Evolutionary conservation across 2,797 vertebrate species (phyloP).

Genomic region (Lerista edwardsae): DNA sequence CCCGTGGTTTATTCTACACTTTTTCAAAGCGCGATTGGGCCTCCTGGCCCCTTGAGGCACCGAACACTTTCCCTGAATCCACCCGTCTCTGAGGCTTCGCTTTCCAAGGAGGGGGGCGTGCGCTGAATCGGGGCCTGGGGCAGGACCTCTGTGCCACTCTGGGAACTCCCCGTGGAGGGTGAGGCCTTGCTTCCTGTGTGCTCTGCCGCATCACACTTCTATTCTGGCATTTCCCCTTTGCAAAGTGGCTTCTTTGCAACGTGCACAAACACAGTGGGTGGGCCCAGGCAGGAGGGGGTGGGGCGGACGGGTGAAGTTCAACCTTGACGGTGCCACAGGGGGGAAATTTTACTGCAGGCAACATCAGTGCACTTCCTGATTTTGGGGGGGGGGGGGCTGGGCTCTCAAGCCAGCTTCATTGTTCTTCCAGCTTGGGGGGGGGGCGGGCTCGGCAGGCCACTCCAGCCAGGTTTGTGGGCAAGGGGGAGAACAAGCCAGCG

Average conservation of each 20-base stretch:
- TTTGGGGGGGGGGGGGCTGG: too few relatives aligned
- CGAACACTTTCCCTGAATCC: too few relatives aligned
- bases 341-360: not conserved
- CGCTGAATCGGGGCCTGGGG: too few relatives aligned
- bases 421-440: too few relatives aligned
- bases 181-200: fast-evolving
- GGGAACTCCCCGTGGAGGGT: not conserved
- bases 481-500: too few relatives aligned
- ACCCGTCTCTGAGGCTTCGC: too few relatives aligned
- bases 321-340: not conserved
- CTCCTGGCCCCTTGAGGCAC: too few relatives aligned
- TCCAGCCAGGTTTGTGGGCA: not conserved
- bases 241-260: not conserved
- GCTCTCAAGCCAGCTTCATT: not conserved
- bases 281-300: not conserved
- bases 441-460: too few relatives aligned
- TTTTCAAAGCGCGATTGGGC: too few relatives aligned
- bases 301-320: fast-evolving
- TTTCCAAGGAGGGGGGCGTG: too few relatives aligned
- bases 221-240: slow-evolving; percentile 60
- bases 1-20: too few relatives aligned
- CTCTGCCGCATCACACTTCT: slow-evolving; percentile 39
- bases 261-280: not conserved
- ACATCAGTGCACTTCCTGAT: not conserved
- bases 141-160: not conserved